Base-by-base conservation (phyloP, 2,797 vertebrate species). In the Potorous gilbertii region DNA sequence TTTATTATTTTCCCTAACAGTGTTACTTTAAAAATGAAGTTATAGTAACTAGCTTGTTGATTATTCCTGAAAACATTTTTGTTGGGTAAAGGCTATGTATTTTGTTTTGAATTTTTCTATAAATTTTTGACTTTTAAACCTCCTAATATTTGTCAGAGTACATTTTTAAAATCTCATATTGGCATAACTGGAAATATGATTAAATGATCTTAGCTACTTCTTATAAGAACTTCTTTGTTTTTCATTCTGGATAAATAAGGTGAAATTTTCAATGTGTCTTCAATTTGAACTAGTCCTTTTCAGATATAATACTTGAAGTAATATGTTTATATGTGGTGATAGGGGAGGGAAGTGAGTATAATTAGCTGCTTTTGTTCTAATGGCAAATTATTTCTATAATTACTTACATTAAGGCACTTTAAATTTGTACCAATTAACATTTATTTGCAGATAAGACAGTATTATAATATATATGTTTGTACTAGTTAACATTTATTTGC, bases 1-100 rank as follows among this genome's bases (percentile, higher is more conserved):
- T 93, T 94, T 90, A 90, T 94, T 91, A 74, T 50, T 94, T 92
- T 93, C 52, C 27, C 52, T 94, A 92, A 90, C 91, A 90, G 40
- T 62, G 56, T 92, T 93, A 96, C 13, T 96, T 40, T 52, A 95
- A 90, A 94, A 95, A 81, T 91, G 87, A 92, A 94, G 93, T 57
- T 34, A 1, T 31, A 93, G 50, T 18, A 40, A 34, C n/a, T 56
- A 92, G 52, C 55, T 91, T 66, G 21, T 90, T 29, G 18, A 92
- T n/a, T 91, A 0, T n/a, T 52, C 93, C 66, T 55, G 89, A 91
- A 46, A 56, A 90, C 18, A 52, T 87, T 94, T 90, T 95, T 94
- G 29, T 91, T 95, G 94, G n/a, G 59, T 54, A 93, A 81, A 94
- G 1, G 31, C 55, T 66, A 34, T 66, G 16, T 40, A 12, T 92